A percentile compares a stretch with the other conserved stretches of the same genome.
Conservation (phyloP, 1,140 invertebrate genomes). For the Oryctes rhinoceros region DNA sequence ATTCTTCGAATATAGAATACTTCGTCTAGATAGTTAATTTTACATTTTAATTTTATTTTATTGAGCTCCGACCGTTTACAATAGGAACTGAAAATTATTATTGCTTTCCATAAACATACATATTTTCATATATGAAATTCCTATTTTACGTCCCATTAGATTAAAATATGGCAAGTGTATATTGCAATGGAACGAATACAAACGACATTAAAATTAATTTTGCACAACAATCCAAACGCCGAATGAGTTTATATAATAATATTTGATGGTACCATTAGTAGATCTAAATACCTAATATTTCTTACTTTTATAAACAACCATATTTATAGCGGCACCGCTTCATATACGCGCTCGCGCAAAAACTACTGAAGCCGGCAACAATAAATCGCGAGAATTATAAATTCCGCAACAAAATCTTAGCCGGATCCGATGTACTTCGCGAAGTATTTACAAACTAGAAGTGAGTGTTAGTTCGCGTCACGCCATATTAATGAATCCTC, state of each 20-base stretch:
- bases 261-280: slow-evolving; percentile 11
- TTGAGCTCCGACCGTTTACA: neutral
- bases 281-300: slow-evolving; percentile 20
- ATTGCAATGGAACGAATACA: neutral
- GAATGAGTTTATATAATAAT: slow-evolving; percentile 12
- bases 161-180: neutral
- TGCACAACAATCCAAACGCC: neutral
- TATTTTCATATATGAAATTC: neutral
- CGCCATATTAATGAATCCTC: slow-evolving; percentile 10
- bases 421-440: neutral
- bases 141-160: neutral
- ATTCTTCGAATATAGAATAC: too few species aligned
- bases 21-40: too few species aligned
- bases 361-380: neutral
- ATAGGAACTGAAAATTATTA: slow-evolving; percentile 10
- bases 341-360: neutral
- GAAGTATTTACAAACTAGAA: slow-evolving; percentile 15
- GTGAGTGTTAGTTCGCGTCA: neutral
- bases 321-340: neutral
- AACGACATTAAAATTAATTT: slow-evolving; percentile 2
- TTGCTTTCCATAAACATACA: slow-evolving; percentile 8
- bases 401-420: neutral
- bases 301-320: neutral
- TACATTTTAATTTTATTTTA: neutral
- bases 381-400: neutral